Evolutionary conservation across 1,140 invertebrate genomes (phyloP), one percentile per base, ranked within the genome.

Genomic region (Steinernema feltiae): DNA sequence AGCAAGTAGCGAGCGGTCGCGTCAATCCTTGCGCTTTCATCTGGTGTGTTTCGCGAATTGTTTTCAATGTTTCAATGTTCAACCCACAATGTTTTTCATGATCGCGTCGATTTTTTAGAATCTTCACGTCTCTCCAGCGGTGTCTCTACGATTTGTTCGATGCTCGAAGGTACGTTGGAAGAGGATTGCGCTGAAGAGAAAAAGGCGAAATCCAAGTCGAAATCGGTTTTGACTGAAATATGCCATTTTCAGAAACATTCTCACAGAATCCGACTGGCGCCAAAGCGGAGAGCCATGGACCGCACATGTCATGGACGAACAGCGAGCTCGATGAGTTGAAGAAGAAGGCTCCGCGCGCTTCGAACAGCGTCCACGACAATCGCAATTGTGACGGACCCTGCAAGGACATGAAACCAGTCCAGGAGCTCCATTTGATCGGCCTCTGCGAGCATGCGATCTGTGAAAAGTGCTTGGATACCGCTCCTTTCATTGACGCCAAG

Each of bases 381-480:
- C 15, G 53, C 3, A 63, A 27, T 3, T 63, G 53, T 21, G 53
- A 63, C 24, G 53, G 53, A 63, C 53, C 53, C 24, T 63, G 53
- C 24, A 12, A 63, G 53, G 24, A 63, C 7, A 63, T 17, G 53
- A 15, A 27, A 21, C 53, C 24, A 7, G 24, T 63, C 24, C 53
- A 63, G 53, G 53, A 63, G 24, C 53, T 63, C 24, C 53, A 63
- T 21, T 27, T 63, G 12, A 27, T 63, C 3, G 53, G 53, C 15
- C 53, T 63, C 12, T 63, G 53, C 24, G 53, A 63, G 24, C 53
- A 63, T 21, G 53, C 53, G 15, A 63, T 63, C 53, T 63, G 53
- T 27, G 53, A 63, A 3, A 21, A 15, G 3, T 63, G 53, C 53
- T n/a, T 63, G 12, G 53, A 63, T 15, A 63, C 2, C 24, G 53